A percentile compares a stretch with the other conserved stretches of the same genome.
phyloP scores from a whole-genome alignment of 2,113 vertebrate genomes.

The Piaya cayana region DNA sequence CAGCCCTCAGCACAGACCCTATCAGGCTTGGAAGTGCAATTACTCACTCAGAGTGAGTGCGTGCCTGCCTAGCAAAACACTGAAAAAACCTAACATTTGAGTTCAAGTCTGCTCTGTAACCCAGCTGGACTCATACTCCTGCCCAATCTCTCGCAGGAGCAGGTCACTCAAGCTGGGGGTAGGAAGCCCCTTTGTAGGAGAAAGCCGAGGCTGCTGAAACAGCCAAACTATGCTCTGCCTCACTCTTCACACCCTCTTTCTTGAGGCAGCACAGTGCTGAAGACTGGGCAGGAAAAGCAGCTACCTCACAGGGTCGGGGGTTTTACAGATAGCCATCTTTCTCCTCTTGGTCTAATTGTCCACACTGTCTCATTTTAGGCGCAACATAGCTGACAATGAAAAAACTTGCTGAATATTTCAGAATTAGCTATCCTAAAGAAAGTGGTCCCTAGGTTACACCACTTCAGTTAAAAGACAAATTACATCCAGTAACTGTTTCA shows the following conservation, averaged over 20 bases:
- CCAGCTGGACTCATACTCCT: neutral
- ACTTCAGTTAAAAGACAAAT: neutral
- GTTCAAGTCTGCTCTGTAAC: neutral
- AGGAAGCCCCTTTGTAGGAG: neutral
- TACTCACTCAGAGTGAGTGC: accelerated
- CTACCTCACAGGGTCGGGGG: neutral
- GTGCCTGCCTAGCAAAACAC: neutral
- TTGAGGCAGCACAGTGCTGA: accelerated
- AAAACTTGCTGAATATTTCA: neutral
- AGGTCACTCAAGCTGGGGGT: neutral
- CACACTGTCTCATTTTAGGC: neutral
- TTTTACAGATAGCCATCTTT: neutral
- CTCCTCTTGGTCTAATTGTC: neutral
- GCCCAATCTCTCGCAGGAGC: neutral
- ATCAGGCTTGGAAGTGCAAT: neutral
- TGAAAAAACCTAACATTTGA: neutral
- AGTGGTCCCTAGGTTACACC: neutral
- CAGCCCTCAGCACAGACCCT: neutral
- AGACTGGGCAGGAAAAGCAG: neutral
- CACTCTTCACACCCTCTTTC: neutral
- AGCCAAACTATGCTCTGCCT: neutral
- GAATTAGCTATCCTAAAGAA: neutral
- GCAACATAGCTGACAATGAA: neutral
- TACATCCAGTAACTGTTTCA: neutral
- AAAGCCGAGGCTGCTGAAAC: neutral